Conservation (phyloP, 1,140 invertebrate species). For the Diploscapter pachys region DNA sequence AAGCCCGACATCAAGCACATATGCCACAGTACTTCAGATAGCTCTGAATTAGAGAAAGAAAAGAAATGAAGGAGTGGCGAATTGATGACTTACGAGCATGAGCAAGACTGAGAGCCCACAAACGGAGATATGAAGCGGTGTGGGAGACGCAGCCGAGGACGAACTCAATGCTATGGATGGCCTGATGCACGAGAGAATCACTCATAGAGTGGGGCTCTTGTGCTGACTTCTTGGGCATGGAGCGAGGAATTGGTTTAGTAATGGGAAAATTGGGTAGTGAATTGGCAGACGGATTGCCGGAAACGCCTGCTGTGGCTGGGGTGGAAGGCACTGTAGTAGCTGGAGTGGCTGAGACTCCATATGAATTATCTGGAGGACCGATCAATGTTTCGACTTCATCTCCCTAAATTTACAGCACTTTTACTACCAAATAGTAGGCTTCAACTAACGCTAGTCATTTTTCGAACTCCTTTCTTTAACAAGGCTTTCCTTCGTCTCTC, state of each 20-base stretch:
- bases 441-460: slow-evolving; percentile 1
- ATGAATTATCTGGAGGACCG: no score
- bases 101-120: slow-evolving; percentile 91
- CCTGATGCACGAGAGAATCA: slow-evolving; percentile 52
- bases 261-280: slow-evolving; percentile 3
- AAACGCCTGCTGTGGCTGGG: slow-evolving; percentile 8
- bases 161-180: slow-evolving; percentile 94
- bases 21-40: slow-evolving; percentile 63
- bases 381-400: not conserved
- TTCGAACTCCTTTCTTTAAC: slow-evolving; percentile 10
- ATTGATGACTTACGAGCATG: slow-evolving; percentile 77
- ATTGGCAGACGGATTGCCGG: not conserved
- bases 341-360: no score
- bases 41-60: slow-evolving; percentile 39
- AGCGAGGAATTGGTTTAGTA: not conserved
- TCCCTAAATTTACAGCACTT: not conserved
- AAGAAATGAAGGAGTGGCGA: not conserved
- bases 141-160: slow-evolving; percentile 90
- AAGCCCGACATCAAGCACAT: slow-evolving; percentile 60
- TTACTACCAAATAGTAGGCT: not conserved
- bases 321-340: slow-evolving; percentile 10
- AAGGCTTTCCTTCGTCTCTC: slow-evolving; percentile 5
- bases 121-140: slow-evolving; percentile 88
- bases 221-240: slow-evolving; percentile 14
- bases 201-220: slow-evolving; percentile 24